These are phyloP conservation scores for Erpornis zantholeuca DNA, from an alignment of 2,113 vertebrate genomes.

Conservation along the genomic window DNA sequence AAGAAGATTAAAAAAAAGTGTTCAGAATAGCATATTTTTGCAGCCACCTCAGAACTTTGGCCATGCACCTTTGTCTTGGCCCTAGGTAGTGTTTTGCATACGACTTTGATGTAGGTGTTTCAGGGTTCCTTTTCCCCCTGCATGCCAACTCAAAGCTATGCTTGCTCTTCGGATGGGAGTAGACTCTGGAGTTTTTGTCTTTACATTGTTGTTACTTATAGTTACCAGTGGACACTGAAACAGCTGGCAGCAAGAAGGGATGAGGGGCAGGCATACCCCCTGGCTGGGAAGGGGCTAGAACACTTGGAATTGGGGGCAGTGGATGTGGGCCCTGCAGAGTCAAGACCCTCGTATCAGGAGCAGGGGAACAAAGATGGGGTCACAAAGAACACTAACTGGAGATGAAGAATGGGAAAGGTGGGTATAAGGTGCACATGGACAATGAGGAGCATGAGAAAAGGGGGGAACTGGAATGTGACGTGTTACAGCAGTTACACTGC, in stretches of 20 bases:
- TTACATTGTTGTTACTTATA: background rate
- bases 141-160: background rate
- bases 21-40: background rate
- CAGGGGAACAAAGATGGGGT: background rate
- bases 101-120: background rate
- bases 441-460: background rate
- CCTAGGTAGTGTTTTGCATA: background rate
- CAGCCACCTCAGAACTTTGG: background rate
- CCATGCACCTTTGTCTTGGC: rapidly evolving
- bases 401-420: background rate
- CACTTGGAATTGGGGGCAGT: background rate
- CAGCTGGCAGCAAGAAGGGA: background rate
- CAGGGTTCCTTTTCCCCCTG: background rate
- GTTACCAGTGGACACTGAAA: background rate
- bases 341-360: background rate
- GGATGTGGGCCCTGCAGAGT: background rate
- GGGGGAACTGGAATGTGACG: background rate
- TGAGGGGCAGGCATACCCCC: background rate
- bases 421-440: background rate
- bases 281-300: background rate
- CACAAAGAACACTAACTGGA: background rate
- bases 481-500: background rate
- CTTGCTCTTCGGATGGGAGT: background rate
- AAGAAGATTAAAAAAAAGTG: background rate
- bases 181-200: background rate